Conservation (phyloP, 2,888 invertebrate species). For the Torymus aiolomorphi region DNA sequence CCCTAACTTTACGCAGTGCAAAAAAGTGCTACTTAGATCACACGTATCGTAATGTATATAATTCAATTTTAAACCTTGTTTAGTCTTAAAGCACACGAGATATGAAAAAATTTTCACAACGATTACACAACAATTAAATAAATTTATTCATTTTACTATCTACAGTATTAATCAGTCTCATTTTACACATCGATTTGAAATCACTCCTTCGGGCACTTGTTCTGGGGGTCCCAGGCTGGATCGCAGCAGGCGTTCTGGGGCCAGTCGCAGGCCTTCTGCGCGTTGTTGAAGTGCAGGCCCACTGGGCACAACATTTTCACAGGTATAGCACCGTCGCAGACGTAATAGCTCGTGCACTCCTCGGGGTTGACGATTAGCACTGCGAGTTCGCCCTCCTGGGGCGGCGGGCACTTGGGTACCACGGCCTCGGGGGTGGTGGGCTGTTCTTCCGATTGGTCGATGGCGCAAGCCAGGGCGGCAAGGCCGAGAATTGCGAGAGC, state of each 20-base stretch:
- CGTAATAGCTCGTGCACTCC: conserved; percentile 64
- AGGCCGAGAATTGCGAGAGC: conserved; percentile 54
- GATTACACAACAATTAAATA: too few relatives aligned
- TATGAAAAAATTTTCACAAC: too few relatives aligned
- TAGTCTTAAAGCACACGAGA: too few relatives aligned
- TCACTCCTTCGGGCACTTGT: conserved; percentile 3
- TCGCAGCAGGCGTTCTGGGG: conserved; percentile 63
- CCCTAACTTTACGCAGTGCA: too few relatives aligned
- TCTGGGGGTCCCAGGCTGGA: not conserved
- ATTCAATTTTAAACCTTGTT: too few relatives aligned
- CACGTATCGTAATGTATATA: too few relatives aligned
- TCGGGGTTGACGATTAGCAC: conserved; percentile 63
- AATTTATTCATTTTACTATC: too few relatives aligned
- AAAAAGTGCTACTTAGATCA: too few relatives aligned
- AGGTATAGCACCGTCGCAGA: conserved; percentile 61
- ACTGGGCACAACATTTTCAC: conserved; percentile 63
- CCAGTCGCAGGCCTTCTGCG: conserved; percentile 65
- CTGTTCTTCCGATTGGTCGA: not conserved
- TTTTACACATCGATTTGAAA: too few relatives aligned
- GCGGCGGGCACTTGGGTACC: conserved; percentile 53
- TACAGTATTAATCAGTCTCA: too few relatives aligned
- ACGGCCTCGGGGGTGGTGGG: not conserved
- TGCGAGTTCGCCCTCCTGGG: conserved; percentile 55
- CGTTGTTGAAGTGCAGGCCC: conserved; percentile 65
- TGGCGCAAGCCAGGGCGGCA: conserved; percentile 27